Base-by-base conservation (phyloP, 2,797 vertebrate genomes). In the Trematomus bernacchii region DNA sequence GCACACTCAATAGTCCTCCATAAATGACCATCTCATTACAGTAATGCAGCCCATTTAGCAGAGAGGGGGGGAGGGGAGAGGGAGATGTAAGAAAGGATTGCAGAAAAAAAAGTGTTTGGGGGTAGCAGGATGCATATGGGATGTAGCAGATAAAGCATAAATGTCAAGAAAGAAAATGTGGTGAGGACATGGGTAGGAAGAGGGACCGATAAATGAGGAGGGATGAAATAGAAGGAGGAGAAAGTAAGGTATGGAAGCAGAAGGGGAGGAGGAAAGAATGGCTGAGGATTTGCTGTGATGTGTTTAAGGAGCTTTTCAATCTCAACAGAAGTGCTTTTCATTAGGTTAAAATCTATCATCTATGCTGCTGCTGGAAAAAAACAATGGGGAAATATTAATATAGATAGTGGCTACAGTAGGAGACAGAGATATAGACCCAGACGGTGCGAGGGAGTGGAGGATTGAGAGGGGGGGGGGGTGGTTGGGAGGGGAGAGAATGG, bases 11-110 rank as follows among this genome's bases (percentile, higher is more conserved):
- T 76, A 83, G 85, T 87, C 86, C 76, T 86, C 89, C 84, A 91
- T 91, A 93, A 94, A 93, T 94, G 91, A 92, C 88, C 80, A 87
- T 85, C 90, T 92, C 88, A 93, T 90, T 90, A 92, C 90, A 91
- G 91, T 91, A 90, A 89, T 87, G 93, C 87, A 92, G 82, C 62
- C 84, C 84, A 90, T 91, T 91, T 92, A 90, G 85, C 76, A 85
- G 73, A 53, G 75, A 10, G n/a, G 57, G 63, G 44, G 53, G 69
- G 0, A 58, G 60, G 44, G 54, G 47, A 15, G 14, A 43, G 67
- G 37, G n/a, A 57, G 54, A 57, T 64, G 64, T 71, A 66, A 75
- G 72, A 70, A 54, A 46, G 54, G 46, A 53, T 16, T 51, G 77
- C 66, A 80, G 30, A 23, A 71, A 69, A 27, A 50, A 46, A 44